Conservation (phyloP, 2,797 vertebrate species). For the Siniperca undulata region DNA sequence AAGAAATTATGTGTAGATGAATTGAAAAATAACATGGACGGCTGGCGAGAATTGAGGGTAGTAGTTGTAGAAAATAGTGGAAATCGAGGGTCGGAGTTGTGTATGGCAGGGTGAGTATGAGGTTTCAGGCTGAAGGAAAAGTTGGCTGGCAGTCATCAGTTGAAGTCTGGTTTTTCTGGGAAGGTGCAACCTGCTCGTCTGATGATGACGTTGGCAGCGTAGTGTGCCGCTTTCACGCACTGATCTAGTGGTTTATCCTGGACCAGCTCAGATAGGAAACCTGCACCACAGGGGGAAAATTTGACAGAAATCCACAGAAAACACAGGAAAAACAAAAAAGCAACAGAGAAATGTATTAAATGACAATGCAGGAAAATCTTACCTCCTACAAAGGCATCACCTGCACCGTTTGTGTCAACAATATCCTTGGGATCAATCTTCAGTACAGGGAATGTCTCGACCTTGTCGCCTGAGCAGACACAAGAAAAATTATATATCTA, state of each 20-base stretch:
- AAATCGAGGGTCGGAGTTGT: background rate
- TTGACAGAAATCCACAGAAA: constrained; percentile 17
- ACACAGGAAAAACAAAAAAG: background rate
- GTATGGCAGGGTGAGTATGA: background rate
- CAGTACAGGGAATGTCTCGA: constrained; percentile 90
- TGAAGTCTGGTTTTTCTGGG: constrained; percentile 96
- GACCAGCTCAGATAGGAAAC: constrained; percentile 95
- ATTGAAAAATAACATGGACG: constrained; percentile 13
- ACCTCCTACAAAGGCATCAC: constrained; percentile 99
- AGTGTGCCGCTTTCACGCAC: constrained; percentile 94
- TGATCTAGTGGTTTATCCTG: constrained; percentile 89
- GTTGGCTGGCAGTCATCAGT: constrained; percentile 78
- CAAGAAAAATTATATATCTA: constrained; percentile 38
- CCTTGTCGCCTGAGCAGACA: constrained; percentile 85
- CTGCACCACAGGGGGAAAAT: constrained; percentile 72
- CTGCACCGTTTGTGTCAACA: constrained; percentile 97
- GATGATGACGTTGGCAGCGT: constrained; percentile 95
- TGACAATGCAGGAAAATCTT: background rate
- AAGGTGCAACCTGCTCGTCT: constrained; percentile 93
- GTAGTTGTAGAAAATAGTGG: constrained; percentile 36
- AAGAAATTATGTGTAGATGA: background rate
- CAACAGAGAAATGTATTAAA: background rate
- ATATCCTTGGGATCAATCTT: constrained; percentile 93
- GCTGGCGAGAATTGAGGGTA: background rate
- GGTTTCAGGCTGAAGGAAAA: constrained; percentile 33